phyloP scores from a whole-genome alignment of 2,797 vertebrate genomes.

The Delichon dasypus region DNA sequence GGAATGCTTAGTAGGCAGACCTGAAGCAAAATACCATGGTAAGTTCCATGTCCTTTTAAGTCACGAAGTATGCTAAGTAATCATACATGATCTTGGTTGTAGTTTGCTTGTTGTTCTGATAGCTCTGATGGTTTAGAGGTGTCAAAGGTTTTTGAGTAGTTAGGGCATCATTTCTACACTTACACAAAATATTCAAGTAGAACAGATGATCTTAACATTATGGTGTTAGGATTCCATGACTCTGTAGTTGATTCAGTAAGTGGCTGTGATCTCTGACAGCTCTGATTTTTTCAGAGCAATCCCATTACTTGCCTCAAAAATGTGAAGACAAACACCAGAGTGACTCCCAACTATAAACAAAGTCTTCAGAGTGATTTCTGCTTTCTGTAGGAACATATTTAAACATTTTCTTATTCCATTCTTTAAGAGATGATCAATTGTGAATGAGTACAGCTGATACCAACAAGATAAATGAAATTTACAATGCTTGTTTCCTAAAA shows the following conservation, averaged over 20 bases:
- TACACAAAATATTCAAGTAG: neutral
- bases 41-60: neutral
- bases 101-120: neutral
- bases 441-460: neutral
- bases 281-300: neutral
- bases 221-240: neutral
- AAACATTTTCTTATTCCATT: neutral
- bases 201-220: neutral
- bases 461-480: neutral
- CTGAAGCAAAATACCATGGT: neutral
- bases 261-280: neutral
- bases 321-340: neutral
- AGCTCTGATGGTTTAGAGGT: neutral
- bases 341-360: neutral
- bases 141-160: neutral
- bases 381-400: neutral
- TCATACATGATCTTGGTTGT: neutral
- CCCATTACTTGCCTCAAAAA: neutral
- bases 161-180: neutral
- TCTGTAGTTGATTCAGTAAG: neutral
- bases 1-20: neutral
- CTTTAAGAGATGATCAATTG: neutral
- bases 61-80: neutral
- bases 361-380: neutral
- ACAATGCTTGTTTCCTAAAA: neutral